Evolutionary conservation across 2,797 vertebrate genomes (phyloP).

Genomic region (Siniperca undulata): DNA sequence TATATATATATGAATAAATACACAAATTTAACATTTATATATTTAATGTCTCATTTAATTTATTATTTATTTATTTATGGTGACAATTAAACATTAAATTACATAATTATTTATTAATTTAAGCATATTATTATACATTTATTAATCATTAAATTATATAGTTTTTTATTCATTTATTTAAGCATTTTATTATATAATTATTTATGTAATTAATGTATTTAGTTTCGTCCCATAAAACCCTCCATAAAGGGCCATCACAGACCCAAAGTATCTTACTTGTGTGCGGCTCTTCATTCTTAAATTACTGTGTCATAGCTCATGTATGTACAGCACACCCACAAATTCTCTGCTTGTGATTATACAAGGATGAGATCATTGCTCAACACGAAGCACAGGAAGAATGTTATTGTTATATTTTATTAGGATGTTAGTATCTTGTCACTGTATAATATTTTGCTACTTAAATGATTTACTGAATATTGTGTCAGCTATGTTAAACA

Average conservation of each 20-base stretch:
- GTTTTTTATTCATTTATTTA: no score
- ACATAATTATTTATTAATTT: no score
- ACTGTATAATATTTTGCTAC: slow-evolving; percentile 1
- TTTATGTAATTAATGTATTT: no score
- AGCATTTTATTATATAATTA: no score
- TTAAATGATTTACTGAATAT: slow-evolving; percentile 13
- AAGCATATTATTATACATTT: no score
- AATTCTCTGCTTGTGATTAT: slow-evolving; percentile 17
- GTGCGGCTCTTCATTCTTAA: slow-evolving; percentile 1
- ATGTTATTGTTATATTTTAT: slow-evolving; percentile 30
- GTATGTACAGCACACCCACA: slow-evolving; percentile 11
- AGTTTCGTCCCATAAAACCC: no score
- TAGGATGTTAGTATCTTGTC: neutral
- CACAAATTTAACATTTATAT: no score
- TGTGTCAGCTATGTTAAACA: neutral
- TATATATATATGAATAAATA: no score
- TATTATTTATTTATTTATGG: no score
- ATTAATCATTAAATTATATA: no score
- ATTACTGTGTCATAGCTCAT: slow-evolving; percentile 12
- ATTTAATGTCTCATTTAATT: no score
- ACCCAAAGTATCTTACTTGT: neutral
- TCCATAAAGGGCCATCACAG: neutral
- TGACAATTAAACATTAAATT: no score
- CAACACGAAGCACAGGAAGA: slow-evolving; percentile 12
- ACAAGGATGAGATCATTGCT: slow-evolving; percentile 13